A percentile compares a stretch with the other conserved stretches of the same genome.
phyloP scores from a whole-genome alignment of 2,797 vertebrate species.

The Anguilla marmorata region DNA sequence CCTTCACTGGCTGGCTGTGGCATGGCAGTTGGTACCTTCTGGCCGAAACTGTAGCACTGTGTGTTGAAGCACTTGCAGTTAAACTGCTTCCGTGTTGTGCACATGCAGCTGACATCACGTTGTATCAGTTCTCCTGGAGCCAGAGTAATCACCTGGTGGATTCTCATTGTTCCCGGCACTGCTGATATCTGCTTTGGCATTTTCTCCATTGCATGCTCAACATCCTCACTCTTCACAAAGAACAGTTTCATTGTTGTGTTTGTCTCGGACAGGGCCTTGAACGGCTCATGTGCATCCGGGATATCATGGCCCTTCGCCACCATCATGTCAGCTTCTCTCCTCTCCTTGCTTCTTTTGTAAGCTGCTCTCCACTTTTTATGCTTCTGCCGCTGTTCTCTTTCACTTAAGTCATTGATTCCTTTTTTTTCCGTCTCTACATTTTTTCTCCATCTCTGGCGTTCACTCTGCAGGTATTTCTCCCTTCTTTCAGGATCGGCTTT shows the following conservation, averaged over 20 bases:
- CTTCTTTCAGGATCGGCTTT: no score
- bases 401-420: no score
- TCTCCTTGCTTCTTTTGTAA: not conserved
- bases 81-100: no score
- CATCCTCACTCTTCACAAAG: constrained; percentile 29
- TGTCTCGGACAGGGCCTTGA: not conserved
- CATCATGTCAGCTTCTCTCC: not conserved
- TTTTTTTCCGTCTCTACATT: no score
- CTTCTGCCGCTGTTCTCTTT: no score
- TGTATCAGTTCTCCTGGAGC: constrained; percentile 34
- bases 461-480: no score
- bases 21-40: constrained; percentile 12
- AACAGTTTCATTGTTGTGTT: constrained; percentile 10
- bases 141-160: constrained; percentile 37
- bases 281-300: not conserved
- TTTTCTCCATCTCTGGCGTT: no score
- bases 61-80: not conserved
- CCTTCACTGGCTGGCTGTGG: constrained; percentile 37
- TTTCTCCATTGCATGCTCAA: constrained; percentile 29
- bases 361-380: no score
- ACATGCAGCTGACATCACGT: constrained; percentile 28
- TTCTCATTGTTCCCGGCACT: constrained; percentile 28
- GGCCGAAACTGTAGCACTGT: constrained; percentile 30
- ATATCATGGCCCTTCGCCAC: not conserved
- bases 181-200: constrained; percentile 33